Base-by-base conservation (phyloP, 1,140 invertebrate genomes). In the Euschistus heros region DNA sequence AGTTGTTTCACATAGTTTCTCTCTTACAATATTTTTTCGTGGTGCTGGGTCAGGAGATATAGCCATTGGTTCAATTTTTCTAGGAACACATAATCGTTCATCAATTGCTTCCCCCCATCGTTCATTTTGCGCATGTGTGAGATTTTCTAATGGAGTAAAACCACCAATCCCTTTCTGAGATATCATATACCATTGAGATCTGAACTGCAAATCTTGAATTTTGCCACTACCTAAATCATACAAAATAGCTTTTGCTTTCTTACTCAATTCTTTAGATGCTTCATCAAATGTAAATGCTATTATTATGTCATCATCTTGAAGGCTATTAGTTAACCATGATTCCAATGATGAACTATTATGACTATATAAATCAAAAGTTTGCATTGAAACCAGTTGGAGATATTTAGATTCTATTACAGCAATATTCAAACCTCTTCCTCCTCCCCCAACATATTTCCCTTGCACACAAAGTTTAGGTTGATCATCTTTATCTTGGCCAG, bases 161-260 rank as follows among this genome's bases (percentile, higher is more conserved):
- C 81, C 81, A 24, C 74, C 68, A 18, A 82, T 78, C 6, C 80
- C 78, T 71, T 80, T 81, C 65, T 81, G 80, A 13, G 80, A 78
- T 14, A 82, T 74, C 72, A 83, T 79, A 68, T 77, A 81, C 81
- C 81, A 83, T 52, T 80, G 76, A 60, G 80, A 80, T 55, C 81
- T 72, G 69, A 80, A 82, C 57, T 76, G 76, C 0, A 83, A 72
- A 68, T 82, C 81, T 73, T 82, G 79, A 52, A 82, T 78, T 69
- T 76, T 74, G 44, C 76, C 77, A 71, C 80, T 81, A 3, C 81
- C 72, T 37, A 71, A 65, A 60, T 69, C 60, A 63, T 72, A 72
- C 5, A 73, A 60, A 17, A 71, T 47, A 27, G 68, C 68, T 63
- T 71, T 72, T 0, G 71, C 69, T 22, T 70, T 69, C 44, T 68